Evolutionary conservation across 2,797 vertebrate genomes (phyloP), one percentile per base, ranked within the genome.

Genomic region (Alcedo atthis): DNA sequence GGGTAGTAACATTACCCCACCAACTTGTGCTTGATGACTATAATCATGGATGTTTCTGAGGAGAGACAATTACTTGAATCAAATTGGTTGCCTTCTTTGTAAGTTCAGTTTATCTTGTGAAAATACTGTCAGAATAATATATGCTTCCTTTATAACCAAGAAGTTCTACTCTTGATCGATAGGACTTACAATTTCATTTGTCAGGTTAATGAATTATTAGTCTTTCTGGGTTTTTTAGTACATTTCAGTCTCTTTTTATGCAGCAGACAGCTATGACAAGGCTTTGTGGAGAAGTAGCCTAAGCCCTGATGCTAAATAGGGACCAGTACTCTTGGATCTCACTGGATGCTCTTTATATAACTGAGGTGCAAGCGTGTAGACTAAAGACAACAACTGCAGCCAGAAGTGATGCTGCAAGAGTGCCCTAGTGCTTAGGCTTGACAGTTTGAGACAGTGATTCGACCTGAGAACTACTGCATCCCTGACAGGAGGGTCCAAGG

Each of bases 91-190:
- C 81, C 69, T 8, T 15, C 90, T 92, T 94, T 95, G 90, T 94
- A 95, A 87, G 92, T 94, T 94, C 90, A 92, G 79, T 89, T 94
- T 93, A 71, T 95, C 95, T 95, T 96, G 93, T 85, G 93, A 95
- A 96, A 95, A 96, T 94, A 96, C 95, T 96, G 95, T 96, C 94
- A 95, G 94, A 90, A 95, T 96, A 96, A 95, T 96, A 89, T 82
- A 94, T 95, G 87, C 90, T 92, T 95, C 92, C 92, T 95, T 95
- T 95, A 83, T 94, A 92, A 93, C 58, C 58, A 66, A 94, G 93
- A 92, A 95, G 69, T 96, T 92, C 89, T 93, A 85, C 92, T 95
- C 94, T 93, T 95, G 95, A 96, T 94, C 81, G 51, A 95, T 95
- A 96, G 89, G 89, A 89, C 85, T 95, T 95, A 89, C 73, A 81